phyloP scores from a whole-genome alignment of 2,888 invertebrate species.

The Cryptophagus acutangulus region DNA sequence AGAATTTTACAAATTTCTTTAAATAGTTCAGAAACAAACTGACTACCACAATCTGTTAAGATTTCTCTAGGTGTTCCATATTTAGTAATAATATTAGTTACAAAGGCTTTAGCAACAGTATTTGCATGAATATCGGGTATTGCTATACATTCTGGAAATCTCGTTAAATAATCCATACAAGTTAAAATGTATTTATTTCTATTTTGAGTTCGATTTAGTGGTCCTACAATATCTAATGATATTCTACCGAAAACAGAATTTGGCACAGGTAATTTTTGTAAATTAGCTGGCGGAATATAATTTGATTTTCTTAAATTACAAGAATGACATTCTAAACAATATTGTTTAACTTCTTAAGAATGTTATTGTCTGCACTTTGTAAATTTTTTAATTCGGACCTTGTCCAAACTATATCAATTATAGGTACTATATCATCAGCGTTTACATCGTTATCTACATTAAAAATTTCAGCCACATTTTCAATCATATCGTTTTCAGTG shows the following conservation, averaged over 20 bases:
- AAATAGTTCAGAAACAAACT: conserved; percentile 30
- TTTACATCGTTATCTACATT: conserved; percentile 2
- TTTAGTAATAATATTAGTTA: conserved; percentile 25
- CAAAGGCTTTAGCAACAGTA: conserved; percentile 28
- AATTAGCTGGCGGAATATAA: neutral
- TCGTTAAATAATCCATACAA: conserved; percentile 29
- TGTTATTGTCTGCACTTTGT: neutral
- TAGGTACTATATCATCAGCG: conserved; percentile 6
- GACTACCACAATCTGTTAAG: conserved; percentile 31
- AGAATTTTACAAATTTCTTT: conserved; percentile 26
- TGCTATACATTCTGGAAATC: conserved; percentile 32
- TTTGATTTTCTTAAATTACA: conserved; percentile 29
- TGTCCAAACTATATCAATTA: neutral
- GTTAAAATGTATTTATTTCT: conserved; percentile 34
- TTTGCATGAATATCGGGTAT: conserved; percentile 29
- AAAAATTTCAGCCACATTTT: conserved; percentile 7
- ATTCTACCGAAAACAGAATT: conserved; percentile 24
- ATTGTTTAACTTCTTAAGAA: conserved; percentile 23
- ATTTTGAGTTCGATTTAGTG: conserved; percentile 19
- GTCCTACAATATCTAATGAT: conserved; percentile 33
- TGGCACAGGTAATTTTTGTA: conserved; percentile 16
- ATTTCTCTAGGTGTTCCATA: conserved; percentile 30
- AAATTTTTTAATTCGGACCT: neutral
- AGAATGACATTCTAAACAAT: conserved; percentile 23
- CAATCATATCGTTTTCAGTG: neutral